Percentiles rank a stretch among this genome's conserved stretches.
These are phyloP conservation scores for Chrysomallon squamiferum DNA, from an alignment of 1,140 invertebrate genomes.

Conservation along the genomic window DNA sequence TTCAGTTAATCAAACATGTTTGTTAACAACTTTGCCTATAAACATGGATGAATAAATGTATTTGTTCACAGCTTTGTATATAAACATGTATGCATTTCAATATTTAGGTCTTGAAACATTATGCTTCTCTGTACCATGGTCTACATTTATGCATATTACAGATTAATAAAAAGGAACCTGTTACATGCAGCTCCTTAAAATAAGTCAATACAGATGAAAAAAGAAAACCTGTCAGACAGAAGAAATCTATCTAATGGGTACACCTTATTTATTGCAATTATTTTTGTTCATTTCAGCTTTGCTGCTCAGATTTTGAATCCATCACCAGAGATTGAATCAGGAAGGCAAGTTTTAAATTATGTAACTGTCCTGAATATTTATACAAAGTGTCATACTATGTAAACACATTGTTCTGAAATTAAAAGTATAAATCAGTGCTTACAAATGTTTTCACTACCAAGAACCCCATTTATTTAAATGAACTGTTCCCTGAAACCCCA, in stretches of 20 bases:
- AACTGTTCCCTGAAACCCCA: too few relatives aligned
- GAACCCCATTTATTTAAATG: too few relatives aligned
- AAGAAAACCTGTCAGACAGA: too few relatives aligned
- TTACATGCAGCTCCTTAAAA: too few relatives aligned
- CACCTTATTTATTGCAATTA: not conserved
- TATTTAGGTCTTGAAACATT: not conserved
- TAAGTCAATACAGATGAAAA: too few relatives aligned
- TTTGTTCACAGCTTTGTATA: not conserved
- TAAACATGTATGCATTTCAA: not conserved
- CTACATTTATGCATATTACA: too few relatives aligned
- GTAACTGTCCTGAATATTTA: not conserved
- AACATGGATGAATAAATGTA: not conserved
- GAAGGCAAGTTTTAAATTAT: constrained; percentile 34
- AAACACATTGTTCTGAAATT: not conserved
- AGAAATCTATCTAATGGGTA: too few relatives aligned
- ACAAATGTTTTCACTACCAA: too few relatives aligned
- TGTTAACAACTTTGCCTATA: not conserved
- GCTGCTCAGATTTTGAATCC: constrained; percentile 51
- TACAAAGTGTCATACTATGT: not conserved
- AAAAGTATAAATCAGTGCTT: too few relatives aligned
- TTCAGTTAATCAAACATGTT: not conserved
- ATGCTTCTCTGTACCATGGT: too few relatives aligned
- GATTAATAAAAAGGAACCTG: too few relatives aligned
- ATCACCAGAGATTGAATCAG: constrained; percentile 34
- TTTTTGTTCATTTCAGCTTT: constrained; percentile 43